Evolutionary conservation across 2,113 vertebrate genomes (phyloP), one percentile per base, ranked within the genome.

Genomic region (Cyanistes caeruleus): DNA sequence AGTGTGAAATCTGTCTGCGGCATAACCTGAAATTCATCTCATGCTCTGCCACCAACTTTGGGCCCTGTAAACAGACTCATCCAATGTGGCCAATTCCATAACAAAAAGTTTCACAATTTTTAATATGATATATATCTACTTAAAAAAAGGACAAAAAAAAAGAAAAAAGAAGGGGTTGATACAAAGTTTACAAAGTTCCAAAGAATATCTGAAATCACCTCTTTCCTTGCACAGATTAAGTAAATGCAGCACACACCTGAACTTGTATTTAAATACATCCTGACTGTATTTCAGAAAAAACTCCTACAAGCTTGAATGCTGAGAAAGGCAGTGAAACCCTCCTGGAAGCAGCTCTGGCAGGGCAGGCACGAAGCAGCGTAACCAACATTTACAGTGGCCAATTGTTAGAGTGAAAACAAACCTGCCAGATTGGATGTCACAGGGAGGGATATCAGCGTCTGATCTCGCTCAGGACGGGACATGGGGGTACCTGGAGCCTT

Each of bases 381-480:
- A 75, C 51, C 35, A 72, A 27, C 78, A 12, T 69, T 77, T 77
- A 98, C 97, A 98, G 98, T 97, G 97, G 96, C 39, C 79, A 95
- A 98, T 98, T 98, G 98, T 98, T 97, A 91, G 18, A 63, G 76
- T 88, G 98, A 97, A 98, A 98, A 88, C 35, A 86, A 98, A 95
- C 84, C 98, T 58, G 88, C 4, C 23, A 78, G 98, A 98, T 98
- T 94, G 65, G 84, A 63, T 98, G 96, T 98, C 98, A 68, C 72
- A 79, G 90, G 96, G 95, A 98, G 95, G 96, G 95, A 93, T 98
- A 97, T 95, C 82, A 16, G 96, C 31, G 12, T 96, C 98, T 96
- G 95, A 98, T 97, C 97, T 97, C 56, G 22, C 84, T 77, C 89
- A 62, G 90, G 89, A 93, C 60, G 53, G 93, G 97, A 92, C 97